A percentile compares a stretch with the other conserved stretches of the same genome.
Conservation (phyloP, 2,888 invertebrate genomes). For the Ophioninae sp. region DNA sequence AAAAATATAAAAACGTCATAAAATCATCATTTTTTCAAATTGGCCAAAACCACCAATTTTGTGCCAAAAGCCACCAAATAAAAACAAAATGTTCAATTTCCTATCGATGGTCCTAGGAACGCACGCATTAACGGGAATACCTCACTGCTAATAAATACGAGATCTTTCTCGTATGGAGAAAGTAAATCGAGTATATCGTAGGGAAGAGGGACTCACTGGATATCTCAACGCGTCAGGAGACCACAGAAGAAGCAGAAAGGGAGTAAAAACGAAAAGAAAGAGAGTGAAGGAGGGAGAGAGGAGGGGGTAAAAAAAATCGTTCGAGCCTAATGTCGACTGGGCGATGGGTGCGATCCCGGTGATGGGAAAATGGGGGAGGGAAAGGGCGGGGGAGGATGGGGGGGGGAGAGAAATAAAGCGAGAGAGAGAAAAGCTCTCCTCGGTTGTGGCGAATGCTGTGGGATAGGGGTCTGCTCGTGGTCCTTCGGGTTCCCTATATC, state of each 20-base stretch:
- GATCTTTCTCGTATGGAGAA: neutral
- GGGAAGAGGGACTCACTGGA: too few relatives aligned
- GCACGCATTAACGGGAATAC: neutral
- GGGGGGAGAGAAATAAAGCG: constrained; percentile 52
- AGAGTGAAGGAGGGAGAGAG: constrained; percentile 8
- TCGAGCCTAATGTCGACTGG: constrained; percentile 41
- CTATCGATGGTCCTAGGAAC: too few relatives aligned
- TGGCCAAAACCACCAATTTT: too few relatives aligned
- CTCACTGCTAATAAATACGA: neutral
- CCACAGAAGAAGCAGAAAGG: constrained; percentile 4
- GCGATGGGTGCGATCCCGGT: constrained; percentile 35
- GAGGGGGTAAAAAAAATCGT: constrained; percentile 37
- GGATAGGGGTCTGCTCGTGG: constrained; percentile 51
- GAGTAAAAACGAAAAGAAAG: neutral
- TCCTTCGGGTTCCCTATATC: constrained; percentile 28
- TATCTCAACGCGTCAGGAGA: constrained; percentile 66
- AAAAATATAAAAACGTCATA: too few relatives aligned
- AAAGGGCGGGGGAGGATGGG: constrained; percentile 46
- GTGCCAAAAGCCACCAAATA: too few relatives aligned
- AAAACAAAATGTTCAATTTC: too few relatives aligned
- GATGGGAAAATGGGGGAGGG: constrained; percentile 47
- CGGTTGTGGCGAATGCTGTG: constrained; percentile 61
- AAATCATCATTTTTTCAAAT: too few relatives aligned
- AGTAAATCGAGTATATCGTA: constrained; percentile 1
- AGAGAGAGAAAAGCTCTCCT: constrained; percentile 52